Percentiles rank a stretch among this genome's conserved stretches.
Evolutionary conservation across 2,797 vertebrate species (phyloP).

Genomic region (Florisuga fusca): DNA sequence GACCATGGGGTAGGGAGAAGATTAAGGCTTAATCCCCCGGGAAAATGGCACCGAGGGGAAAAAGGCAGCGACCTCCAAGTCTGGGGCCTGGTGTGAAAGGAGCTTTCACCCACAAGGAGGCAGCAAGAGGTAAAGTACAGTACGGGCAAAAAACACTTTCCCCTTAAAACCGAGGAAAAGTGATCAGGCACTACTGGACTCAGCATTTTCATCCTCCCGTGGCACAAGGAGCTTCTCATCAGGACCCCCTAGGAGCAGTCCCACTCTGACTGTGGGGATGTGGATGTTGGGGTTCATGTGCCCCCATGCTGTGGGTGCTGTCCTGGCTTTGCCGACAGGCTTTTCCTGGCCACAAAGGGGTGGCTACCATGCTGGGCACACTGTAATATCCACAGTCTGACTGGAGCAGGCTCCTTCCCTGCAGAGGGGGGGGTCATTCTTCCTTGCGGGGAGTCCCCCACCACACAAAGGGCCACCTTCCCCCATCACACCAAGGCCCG

Average conservation of each 20-base stretch:
- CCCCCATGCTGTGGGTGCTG: background rate
- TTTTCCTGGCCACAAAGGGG: accelerated
- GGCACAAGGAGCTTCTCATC: background rate
- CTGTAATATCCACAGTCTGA: conserved; percentile 33
- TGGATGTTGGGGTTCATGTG: accelerated
- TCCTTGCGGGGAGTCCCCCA: background rate
- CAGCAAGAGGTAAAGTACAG: conserved; percentile 62
- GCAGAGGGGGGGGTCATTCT: accelerated
- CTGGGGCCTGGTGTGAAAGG: conserved; percentile 47
- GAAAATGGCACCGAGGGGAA: conserved; percentile 40
- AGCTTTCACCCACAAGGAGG: conserved; percentile 63
- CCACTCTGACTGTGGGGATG: accelerated
- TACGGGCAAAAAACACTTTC: conserved; percentile 49
- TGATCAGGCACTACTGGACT: conserved; percentile 50
- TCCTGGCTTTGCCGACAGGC: background rate
- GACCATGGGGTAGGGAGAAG: conserved; percentile 21
- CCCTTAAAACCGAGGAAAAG: conserved; percentile 74
- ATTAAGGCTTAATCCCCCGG: conserved; percentile 77
- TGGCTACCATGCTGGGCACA: background rate
- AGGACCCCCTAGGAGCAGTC: background rate
- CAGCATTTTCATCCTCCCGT: conserved; percentile 31
- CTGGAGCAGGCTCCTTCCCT: background rate
- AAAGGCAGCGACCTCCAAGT: conserved; percentile 53
- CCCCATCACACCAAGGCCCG: background rate
- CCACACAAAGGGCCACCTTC: background rate